Percentiles rank a stretch among this genome's conserved stretches.
Conservation (phyloP, 2,113 vertebrate genomes). For the Phyllostomus hastatus region DNA sequence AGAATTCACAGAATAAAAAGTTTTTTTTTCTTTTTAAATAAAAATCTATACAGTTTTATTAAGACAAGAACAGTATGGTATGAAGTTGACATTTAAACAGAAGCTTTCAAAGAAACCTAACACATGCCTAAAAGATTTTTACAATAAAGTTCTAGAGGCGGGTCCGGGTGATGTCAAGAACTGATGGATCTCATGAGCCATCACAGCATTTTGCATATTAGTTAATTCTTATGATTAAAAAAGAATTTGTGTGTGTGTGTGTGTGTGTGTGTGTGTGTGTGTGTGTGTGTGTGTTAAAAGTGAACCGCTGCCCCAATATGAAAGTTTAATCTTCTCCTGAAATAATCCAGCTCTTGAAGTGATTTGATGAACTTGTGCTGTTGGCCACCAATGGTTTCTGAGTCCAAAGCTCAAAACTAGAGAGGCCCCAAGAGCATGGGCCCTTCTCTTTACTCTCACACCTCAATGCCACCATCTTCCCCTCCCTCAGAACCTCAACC, state of each 20-base stretch:
- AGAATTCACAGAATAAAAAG: not conserved
- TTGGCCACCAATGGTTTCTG: slow-evolving; percentile 46
- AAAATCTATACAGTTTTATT: slow-evolving; percentile 90
- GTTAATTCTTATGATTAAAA: slow-evolving; percentile 55
- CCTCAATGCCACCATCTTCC: no score
- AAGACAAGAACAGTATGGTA: slow-evolving; percentile 81
- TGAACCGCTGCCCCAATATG: slow-evolving; percentile 56
- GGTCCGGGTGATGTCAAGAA: slow-evolving; percentile 66
- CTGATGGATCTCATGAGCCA: slow-evolving; percentile 56
- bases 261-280: not conserved
- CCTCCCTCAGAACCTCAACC: no score
- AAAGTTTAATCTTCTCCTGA: slow-evolving; percentile 58
- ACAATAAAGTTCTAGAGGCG: slow-evolving; percentile 73
- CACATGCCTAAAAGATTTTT: slow-evolving; percentile 81
- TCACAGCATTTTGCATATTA: slow-evolving; percentile 60
- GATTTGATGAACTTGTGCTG: slow-evolving; percentile 72
- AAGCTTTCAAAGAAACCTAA: slow-evolving; percentile 71
- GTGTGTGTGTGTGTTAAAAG: not conserved
- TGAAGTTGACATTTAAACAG: slow-evolving; percentile 84
- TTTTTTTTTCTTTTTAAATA: not conserved
- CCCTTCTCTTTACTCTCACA: no score
- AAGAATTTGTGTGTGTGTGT: not conserved
- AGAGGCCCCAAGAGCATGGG: not conserved
- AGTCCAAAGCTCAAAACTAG: slow-evolving; percentile 33
- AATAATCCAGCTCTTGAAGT: slow-evolving; percentile 33